phyloP scores from a whole-genome alignment of 2,888 invertebrate species.

The Cerceris rybyensis region DNA sequence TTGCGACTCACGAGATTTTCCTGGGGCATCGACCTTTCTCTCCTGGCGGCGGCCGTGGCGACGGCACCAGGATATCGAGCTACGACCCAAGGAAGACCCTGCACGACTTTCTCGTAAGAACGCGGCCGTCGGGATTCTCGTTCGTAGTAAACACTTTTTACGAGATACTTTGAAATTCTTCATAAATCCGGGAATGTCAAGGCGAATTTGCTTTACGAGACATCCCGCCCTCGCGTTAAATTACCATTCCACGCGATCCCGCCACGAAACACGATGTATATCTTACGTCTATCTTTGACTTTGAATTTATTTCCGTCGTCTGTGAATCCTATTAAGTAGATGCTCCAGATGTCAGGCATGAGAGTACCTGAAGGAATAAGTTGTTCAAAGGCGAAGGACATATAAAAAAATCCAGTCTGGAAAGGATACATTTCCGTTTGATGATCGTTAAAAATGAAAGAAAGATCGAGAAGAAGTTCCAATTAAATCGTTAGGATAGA shows the following conservation, averaged over 20 bases:
- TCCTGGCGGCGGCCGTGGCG: conserved; percentile 42
- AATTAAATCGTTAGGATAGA: not conserved
- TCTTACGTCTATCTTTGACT: not conserved
- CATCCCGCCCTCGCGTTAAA: conserved; percentile 3
- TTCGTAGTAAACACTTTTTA: conserved; percentile 62
- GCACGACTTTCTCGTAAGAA: conserved; percentile 67
- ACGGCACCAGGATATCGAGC: conserved; percentile 28
- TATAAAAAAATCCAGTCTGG: too few species aligned
- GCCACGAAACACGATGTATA: not conserved
- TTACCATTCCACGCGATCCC: not conserved
- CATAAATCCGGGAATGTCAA: conserved; percentile 59
- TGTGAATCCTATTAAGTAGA: too few species aligned
- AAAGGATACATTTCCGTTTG: too few species aligned
- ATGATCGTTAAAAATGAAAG: too few species aligned
- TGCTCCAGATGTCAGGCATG: too few species aligned
- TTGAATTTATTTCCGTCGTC: not conserved
- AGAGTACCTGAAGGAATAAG: too few species aligned
- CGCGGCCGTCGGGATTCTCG: conserved; percentile 65
- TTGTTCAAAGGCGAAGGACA: too few species aligned
- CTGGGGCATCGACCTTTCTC: conserved; percentile 70
- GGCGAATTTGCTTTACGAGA: conserved; percentile 57
- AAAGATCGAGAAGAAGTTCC: too few species aligned
- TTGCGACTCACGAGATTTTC: conserved; percentile 75
- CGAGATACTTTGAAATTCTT: conserved; percentile 64
- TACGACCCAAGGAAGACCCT: conserved; percentile 57